Conservation (phyloP, 1,140 invertebrate species). For the Cydia fagiglandana region DNA sequence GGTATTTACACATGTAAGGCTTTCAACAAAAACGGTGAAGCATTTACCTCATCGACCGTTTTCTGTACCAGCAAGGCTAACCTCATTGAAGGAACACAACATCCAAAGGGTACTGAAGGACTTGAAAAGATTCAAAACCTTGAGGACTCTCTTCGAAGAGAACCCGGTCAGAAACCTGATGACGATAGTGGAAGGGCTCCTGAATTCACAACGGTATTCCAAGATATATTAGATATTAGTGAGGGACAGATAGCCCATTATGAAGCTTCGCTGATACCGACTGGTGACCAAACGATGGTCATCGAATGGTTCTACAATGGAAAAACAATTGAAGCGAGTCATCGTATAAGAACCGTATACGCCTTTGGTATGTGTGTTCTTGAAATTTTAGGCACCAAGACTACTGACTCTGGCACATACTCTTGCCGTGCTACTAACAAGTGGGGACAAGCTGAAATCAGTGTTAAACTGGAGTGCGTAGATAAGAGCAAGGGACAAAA, state of each 20-base stretch:
- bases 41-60: constrained; percentile 94
- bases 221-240: constrained; percentile 88
- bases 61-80: constrained; percentile 90
- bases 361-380: constrained; percentile 97
- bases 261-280: constrained; percentile 94
- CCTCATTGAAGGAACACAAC: constrained; percentile 93
- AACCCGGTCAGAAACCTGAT: constrained; percentile 83
- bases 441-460: constrained; percentile 93
- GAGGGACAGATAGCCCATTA: constrained; percentile 97
- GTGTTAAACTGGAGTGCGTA: constrained; percentile 89
- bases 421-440: constrained; percentile 93
- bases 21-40: constrained; percentile 92
- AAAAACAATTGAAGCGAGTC: constrained; percentile 91
- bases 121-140: constrained; percentile 94
- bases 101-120: constrained; percentile 95
- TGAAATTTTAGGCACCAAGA: constrained; percentile 94
- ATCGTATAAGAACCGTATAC: constrained; percentile 93
- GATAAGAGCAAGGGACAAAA: constrained; percentile 91
- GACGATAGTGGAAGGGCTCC: constrained; percentile 90
- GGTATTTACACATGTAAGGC: constrained; percentile 96
- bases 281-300: constrained; percentile 96
- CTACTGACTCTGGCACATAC: constrained; percentile 92
- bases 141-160: constrained; percentile 90
- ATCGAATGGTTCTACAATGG: constrained; percentile 99
- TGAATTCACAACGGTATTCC: constrained; percentile 92